Evolutionary conservation across 2,113 vertebrate genomes (phyloP).

Genomic region (Tapirus terrestris): DNA sequence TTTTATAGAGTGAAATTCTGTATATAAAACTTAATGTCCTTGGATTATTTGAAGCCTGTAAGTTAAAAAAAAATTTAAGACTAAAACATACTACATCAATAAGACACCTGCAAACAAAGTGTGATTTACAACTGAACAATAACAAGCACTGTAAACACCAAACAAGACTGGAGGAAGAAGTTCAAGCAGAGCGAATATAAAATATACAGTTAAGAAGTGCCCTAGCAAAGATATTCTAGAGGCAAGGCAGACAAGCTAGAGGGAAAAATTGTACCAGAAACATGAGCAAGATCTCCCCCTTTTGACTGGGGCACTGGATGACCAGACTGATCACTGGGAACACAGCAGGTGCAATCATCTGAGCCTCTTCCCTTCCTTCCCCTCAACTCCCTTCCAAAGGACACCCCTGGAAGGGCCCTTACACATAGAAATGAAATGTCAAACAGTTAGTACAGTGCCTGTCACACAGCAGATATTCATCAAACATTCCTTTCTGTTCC

Average conservation of each 20-base stretch:
- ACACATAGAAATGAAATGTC: background rate
- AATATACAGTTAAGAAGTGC: background rate
- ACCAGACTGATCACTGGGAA: background rate
- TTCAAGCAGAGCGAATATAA: background rate
- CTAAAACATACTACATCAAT: constrained; percentile 1
- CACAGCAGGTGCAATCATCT: background rate
- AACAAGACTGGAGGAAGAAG: background rate
- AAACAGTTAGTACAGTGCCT: background rate
- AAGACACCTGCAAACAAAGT: background rate
- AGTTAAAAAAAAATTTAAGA: background rate
- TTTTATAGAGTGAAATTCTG: constrained; percentile 30
- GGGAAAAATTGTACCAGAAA: background rate
- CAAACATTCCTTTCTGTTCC: background rate
- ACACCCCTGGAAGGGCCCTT: background rate
- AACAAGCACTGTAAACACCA: background rate
- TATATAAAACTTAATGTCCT: background rate
- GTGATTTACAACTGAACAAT: background rate
- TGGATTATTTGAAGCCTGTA: background rate
- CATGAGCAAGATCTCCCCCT: background rate
- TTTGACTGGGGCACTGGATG: background rate
- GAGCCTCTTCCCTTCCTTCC: background rate
- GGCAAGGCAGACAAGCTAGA: background rate
- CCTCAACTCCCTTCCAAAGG: background rate
- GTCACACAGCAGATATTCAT: background rate
- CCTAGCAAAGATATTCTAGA: background rate